Conservation (phyloP, 2,888 invertebrate species). For the Lamellibrachia columna region DNA sequence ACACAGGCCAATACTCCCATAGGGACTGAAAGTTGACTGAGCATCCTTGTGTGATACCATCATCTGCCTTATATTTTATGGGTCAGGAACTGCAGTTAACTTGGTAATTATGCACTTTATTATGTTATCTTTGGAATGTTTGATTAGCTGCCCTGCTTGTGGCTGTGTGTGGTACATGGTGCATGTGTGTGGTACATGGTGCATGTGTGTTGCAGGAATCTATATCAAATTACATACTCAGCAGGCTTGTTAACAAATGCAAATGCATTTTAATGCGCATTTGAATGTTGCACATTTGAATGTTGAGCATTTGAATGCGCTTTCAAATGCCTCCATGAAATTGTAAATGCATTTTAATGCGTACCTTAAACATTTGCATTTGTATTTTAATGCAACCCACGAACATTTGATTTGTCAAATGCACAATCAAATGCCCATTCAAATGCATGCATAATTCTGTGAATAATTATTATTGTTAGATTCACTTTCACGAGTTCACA, state of each 20-base stretch:
- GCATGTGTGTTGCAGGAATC: background rate
- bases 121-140: background rate
- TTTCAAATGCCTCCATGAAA: no score
- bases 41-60: background rate
- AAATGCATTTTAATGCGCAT: no score
- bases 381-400: no score
- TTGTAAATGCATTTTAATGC: no score
- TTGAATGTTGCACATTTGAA: no score
- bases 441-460: no score
- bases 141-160: background rate
- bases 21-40: background rate
- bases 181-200: background rate
- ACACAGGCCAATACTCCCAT: background rate
- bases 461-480: no score
- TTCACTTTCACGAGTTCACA: no score
- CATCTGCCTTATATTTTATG: background rate
- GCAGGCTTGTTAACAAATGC: background rate
- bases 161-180: background rate
- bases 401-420: no score
- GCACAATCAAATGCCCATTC: no score
- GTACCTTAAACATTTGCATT: no score
- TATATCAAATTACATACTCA: background rate
- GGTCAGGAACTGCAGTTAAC: background rate
- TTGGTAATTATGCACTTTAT: background rate
- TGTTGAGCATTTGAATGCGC: no score